Conservation (phyloP, 1,140 invertebrate genomes). For the Phenacoccus solenopsis region DNA sequence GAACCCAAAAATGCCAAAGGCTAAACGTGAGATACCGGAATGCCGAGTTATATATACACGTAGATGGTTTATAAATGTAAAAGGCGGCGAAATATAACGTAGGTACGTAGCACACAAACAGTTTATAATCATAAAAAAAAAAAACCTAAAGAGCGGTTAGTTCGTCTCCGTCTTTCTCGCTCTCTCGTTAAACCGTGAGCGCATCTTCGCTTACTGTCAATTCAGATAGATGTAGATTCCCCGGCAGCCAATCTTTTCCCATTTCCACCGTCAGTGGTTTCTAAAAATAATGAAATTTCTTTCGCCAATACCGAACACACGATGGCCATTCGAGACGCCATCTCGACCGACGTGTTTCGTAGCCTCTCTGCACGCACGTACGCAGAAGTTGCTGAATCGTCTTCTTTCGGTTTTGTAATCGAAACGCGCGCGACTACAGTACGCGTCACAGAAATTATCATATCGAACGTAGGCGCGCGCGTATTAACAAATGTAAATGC, state of each 20-base stretch:
- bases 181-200: background rate
- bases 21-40: conserved; percentile 16
- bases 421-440: too few relatives aligned
- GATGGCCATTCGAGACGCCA: too few relatives aligned
- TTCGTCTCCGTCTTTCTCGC: background rate
- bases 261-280: background rate
- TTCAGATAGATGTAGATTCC: background rate
- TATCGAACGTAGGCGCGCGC: too few relatives aligned
- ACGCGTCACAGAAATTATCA: too few relatives aligned
- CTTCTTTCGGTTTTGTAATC: too few relatives aligned
- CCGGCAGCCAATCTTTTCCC: background rate
- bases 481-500: too few relatives aligned
- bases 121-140: background rate
- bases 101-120: background rate
- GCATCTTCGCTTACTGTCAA: background rate
- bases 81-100: background rate
- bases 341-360: too few relatives aligned
- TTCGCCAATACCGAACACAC: too few relatives aligned
- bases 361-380: too few relatives aligned
- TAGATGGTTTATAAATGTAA: background rate
- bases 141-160: background rate
- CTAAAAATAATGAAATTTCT: too few relatives aligned
- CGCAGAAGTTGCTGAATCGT: too few relatives aligned
- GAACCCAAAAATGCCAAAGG: background rate
- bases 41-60: background rate